These are phyloP conservation scores for Boleophthalmus pectinirostris DNA, from an alignment of 2,113 vertebrate genomes.

Conservation along the genomic window DNA sequence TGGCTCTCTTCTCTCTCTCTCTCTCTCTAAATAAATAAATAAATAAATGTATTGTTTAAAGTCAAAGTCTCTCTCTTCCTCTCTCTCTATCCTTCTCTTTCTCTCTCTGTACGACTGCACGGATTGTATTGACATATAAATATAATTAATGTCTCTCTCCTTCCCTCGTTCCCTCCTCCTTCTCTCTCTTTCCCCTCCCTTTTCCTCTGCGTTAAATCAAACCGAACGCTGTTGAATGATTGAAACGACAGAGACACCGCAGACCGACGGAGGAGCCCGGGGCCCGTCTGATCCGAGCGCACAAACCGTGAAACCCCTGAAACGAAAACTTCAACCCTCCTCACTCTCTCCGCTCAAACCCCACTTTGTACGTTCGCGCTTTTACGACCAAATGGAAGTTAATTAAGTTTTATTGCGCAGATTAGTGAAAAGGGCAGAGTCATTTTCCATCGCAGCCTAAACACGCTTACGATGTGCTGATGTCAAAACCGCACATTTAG, in stretches of 20 bases:
- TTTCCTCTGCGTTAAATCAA: neutral
- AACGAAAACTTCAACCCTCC: neutral
- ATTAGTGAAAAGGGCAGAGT: neutral
- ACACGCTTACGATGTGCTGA: neutral
- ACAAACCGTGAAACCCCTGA: neutral
- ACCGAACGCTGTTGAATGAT: neutral
- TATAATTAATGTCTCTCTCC: too few relatives aligned
- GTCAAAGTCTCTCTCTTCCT: too few relatives aligned
- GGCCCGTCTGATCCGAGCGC: too few relatives aligned
- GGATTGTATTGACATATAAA: too few relatives aligned
- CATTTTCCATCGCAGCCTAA: neutral
- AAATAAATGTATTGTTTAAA: too few relatives aligned
- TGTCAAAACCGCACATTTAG: neutral
- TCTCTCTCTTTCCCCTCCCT: neutral
- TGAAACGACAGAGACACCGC: neutral
- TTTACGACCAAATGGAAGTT: neutral
- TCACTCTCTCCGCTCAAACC: neutral
- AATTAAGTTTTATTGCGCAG: neutral
- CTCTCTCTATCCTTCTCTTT: too few relatives aligned
- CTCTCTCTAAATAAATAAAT: too few relatives aligned
- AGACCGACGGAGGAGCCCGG: neutral
- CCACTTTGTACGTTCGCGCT: neutral
- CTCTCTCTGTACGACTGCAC: too few relatives aligned
- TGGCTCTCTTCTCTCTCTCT: neutral
- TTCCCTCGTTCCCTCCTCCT: neutral